A percentile compares a stretch with the other conserved stretches of the same genome.
Evolutionary conservation across 2,888 invertebrate genomes (phyloP).

Genomic region (Thecophora atra): DNA sequence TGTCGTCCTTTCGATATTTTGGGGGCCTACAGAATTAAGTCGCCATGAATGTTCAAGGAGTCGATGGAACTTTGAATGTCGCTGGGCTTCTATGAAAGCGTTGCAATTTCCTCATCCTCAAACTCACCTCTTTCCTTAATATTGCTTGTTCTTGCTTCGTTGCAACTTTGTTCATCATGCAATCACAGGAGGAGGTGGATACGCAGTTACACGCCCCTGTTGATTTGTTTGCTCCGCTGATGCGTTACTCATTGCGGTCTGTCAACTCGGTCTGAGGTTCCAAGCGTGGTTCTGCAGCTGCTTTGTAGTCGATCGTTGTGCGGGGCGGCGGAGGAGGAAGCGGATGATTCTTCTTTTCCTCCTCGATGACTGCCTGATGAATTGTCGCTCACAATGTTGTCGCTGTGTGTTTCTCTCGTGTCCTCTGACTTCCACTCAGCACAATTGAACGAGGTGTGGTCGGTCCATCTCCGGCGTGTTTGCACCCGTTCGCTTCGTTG

Average conservation of each 20-base stretch:
- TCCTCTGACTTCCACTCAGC: slow-evolving; percentile 4
- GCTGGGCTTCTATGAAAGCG: background rate
- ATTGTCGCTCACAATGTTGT: slow-evolving; percentile 28
- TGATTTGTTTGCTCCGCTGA: slow-evolving; percentile 30
- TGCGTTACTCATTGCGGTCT: slow-evolving; percentile 26
- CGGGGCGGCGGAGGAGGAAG: background rate
- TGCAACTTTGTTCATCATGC: slow-evolving; percentile 2
- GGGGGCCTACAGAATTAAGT: background rate
- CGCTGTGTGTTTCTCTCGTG: background rate
- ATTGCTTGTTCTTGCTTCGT: background rate
- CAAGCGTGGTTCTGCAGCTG: background rate
- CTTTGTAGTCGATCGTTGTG: background rate
- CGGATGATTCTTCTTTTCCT: background rate
- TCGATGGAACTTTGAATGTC: too few species aligned
- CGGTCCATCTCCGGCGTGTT: slow-evolving; percentile 8
- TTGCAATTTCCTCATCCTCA: background rate
- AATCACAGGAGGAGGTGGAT: slow-evolving; percentile 10
- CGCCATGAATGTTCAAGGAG: too few species aligned
- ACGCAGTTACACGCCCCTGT: slow-evolving; percentile 22
- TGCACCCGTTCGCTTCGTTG: background rate
- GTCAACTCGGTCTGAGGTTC: background rate
- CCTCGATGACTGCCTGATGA: slow-evolving; percentile 8
- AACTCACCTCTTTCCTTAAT: background rate
- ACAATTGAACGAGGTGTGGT: slow-evolving; percentile 29
- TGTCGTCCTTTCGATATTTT: background rate